These are phyloP conservation scores for Equus przewalskii DNA, from an alignment of 2,113 vertebrate genomes.

Conservation along the genomic window DNA sequence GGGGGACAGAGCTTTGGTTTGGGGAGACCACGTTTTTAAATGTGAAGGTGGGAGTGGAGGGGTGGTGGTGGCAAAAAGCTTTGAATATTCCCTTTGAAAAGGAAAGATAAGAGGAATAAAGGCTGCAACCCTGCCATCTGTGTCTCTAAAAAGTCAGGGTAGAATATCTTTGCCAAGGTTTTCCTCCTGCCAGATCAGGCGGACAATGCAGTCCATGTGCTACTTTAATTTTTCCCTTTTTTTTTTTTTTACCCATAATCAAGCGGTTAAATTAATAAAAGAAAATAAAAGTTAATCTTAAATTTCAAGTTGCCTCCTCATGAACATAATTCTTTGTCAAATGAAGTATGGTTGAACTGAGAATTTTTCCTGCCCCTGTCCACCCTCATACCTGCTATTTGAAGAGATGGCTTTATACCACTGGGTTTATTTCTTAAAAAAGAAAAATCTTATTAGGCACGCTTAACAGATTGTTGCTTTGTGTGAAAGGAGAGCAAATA, in stretches of 20 bases:
- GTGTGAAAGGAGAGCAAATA: conserved; percentile 62
- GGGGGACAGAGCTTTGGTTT: neutral
- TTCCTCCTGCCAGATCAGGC: conserved; percentile 50
- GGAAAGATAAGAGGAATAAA: conserved; percentile 47
- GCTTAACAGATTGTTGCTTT: conserved; percentile 72
- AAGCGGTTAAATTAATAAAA: conserved; percentile 50
- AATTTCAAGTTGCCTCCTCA: conserved; percentile 54
- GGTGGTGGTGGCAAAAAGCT: neutral
- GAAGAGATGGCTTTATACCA: conserved; percentile 67
- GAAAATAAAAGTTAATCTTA: conserved; percentile 61
- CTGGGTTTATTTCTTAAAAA: conserved; percentile 53
- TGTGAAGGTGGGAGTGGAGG: neutral
- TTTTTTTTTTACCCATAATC: conserved; percentile 48
- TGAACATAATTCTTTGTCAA: conserved; percentile 68
- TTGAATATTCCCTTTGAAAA: conserved; percentile 53
- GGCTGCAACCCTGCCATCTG: conserved; percentile 31
- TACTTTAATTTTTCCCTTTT: conserved; percentile 67
- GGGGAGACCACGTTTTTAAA: conserved; percentile 42
- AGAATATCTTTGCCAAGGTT: conserved; percentile 71
- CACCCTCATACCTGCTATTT: neutral
- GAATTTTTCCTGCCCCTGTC: conserved; percentile 18
- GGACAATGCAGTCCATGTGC: conserved; percentile 37
- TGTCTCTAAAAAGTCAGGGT: conserved; percentile 65
- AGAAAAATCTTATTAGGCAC: conserved; percentile 64
- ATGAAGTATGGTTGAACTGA: conserved; percentile 29